Evolutionary conservation across 1,140 invertebrate species (phyloP).

Genomic region (Papilio helenus): DNA sequence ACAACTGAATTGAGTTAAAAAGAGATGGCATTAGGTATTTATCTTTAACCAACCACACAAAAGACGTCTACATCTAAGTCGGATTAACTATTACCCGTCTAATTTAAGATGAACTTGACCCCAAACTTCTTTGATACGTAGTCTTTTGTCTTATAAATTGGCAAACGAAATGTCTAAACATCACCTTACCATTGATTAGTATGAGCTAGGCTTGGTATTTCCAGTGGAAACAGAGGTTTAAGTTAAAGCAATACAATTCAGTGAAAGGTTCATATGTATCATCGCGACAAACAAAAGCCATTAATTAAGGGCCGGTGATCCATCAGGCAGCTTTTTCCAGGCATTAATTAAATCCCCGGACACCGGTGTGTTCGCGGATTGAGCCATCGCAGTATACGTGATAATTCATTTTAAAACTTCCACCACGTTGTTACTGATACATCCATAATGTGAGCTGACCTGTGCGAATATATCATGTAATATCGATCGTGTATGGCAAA

Average conservation of each 20-base stretch:
- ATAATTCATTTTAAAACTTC: conserved; percentile 1
- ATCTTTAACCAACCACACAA: background rate
- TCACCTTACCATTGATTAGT: too few species aligned
- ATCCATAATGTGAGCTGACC: background rate
- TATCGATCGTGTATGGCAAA: background rate
- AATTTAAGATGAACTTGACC: too few species aligned
- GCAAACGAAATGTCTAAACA: too few species aligned
- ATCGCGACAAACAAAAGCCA: conserved; percentile 12
- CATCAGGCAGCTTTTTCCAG: conserved; percentile 10
- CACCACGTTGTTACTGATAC: background rate
- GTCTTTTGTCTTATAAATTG: too few species aligned
- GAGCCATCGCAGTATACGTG: background rate
- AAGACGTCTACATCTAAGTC: too few species aligned
- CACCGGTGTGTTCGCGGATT: background rate
- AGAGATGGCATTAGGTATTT: background rate
- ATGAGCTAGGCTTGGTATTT: too few species aligned
- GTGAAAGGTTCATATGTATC: background rate
- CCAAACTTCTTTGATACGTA: too few species aligned
- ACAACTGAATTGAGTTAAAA: conserved; percentile 20
- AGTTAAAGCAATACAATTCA: too few species aligned
- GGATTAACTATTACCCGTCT: too few species aligned
- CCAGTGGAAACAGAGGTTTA: too few species aligned
- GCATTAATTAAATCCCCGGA: conserved; percentile 8
- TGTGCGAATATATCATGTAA: background rate
- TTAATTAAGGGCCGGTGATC: conserved; percentile 7